Percentiles rank a stretch among this genome's conserved stretches.
These are phyloP conservation scores for Acromyrmex heyeri DNA, from an alignment of 1,140 invertebrate genomes.

Conservation along the genomic window DNA sequence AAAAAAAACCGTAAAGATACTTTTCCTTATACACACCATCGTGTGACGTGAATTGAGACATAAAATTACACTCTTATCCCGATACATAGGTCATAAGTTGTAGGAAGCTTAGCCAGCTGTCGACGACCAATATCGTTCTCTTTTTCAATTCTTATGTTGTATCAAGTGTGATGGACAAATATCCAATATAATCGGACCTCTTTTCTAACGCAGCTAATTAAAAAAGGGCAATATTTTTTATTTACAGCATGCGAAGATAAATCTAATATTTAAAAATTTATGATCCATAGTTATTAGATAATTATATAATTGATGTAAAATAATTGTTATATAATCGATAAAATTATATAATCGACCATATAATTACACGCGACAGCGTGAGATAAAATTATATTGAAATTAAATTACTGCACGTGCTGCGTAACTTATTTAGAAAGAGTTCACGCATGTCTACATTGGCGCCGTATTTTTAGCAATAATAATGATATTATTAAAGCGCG, in stretches of 20 bases:
- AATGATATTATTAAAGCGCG: slow-evolving; percentile 5
- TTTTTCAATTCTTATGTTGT: slow-evolving; percentile 24
- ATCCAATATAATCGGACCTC: background rate
- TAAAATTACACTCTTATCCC: background rate
- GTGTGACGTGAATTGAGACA: slow-evolving; percentile 22
- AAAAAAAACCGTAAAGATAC: background rate
- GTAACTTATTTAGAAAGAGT: slow-evolving; percentile 22
- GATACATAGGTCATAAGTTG: slow-evolving; percentile 20
- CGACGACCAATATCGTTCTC: background rate
- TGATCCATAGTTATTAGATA: background rate
- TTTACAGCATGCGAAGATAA: background rate
- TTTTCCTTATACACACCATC: background rate
- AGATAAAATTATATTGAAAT: slow-evolving; percentile 12
- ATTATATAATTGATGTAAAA: no score
- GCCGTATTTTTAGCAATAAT: background rate
- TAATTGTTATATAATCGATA: no score
- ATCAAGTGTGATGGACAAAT: background rate
- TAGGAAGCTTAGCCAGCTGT: slow-evolving; percentile 31
- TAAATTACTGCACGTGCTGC: background rate
- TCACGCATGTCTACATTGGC: background rate
- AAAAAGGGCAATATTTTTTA: background rate
- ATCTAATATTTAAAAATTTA: background rate
- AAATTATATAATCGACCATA: background rate
- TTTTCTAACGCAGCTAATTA: background rate
- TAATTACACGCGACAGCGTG: background rate